Evolutionary conservation across 2,113 vertebrate genomes (phyloP).

Genomic region (Thomomys bottae): DNA sequence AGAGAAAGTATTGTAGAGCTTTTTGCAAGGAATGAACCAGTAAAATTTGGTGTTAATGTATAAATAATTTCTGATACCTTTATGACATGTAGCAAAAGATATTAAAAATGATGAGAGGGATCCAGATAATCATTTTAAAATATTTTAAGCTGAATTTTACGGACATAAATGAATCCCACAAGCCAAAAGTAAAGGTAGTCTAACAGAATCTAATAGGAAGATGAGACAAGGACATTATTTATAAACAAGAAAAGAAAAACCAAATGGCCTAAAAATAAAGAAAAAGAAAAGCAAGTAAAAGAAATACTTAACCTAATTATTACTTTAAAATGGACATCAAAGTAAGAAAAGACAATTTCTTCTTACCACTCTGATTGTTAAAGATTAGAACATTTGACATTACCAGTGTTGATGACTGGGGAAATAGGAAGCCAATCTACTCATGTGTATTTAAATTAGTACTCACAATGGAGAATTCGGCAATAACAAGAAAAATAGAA

Average conservation of each 20-base stretch:
- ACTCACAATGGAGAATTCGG: constrained; percentile 6
- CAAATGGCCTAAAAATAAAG: neutral
- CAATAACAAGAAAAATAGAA: constrained; percentile 39
- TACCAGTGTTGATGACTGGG: neutral
- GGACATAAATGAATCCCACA: neutral
- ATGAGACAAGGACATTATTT: constrained; percentile 23
- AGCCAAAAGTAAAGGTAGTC: constrained; percentile 7
- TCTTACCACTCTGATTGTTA: neutral
- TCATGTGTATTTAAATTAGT: constrained; percentile 11
- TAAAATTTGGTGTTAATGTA: neutral
- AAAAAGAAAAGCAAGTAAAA: neutral
- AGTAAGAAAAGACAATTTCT: constrained; percentile 16
- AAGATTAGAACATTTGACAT: constrained; percentile 25
- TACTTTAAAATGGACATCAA: neutral
- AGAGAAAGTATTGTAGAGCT: neutral
- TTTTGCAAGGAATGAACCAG: constrained; percentile 15
- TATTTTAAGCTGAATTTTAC: constrained; percentile 31
- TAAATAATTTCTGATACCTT: constrained; percentile 45
- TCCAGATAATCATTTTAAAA: neutral
- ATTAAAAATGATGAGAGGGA: constrained; percentile 12
- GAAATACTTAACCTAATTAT: neutral
- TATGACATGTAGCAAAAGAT: constrained; percentile 29
- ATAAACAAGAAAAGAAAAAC: constrained; percentile 14
- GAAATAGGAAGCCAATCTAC: constrained; percentile 30
- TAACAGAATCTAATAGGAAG: constrained; percentile 24